These are phyloP conservation scores for Oscheius sp. DNA, from an alignment of 2,888 invertebrate genomes.

Conservation along the genomic window DNA sequence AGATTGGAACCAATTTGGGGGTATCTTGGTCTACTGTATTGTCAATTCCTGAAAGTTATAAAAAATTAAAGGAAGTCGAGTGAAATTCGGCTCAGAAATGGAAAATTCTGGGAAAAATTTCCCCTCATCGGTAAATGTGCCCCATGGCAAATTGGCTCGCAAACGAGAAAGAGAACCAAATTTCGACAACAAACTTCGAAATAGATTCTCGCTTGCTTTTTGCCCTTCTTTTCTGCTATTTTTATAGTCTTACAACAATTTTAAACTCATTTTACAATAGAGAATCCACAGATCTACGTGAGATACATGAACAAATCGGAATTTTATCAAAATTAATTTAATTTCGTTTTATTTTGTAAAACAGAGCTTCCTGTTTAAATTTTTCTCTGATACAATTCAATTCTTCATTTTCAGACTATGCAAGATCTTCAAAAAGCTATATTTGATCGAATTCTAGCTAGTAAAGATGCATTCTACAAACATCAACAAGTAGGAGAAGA, in stretches of 20 bases:
- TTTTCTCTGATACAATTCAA: background rate
- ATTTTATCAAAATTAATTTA: background rate
- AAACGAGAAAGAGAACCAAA: too few species aligned
- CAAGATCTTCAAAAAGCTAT: slow-evolving; percentile 20
- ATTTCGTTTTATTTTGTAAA: background rate
- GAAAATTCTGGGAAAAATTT: too few species aligned
- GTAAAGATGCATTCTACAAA: slow-evolving; percentile 57
- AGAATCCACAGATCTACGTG: too few species aligned
- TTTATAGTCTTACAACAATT: too few species aligned
- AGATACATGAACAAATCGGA: background rate
- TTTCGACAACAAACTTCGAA: background rate
- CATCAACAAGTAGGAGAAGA: slow-evolving; percentile 60
- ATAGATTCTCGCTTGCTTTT: background rate
- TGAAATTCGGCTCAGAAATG: too few species aligned
- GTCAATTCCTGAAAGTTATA: slow-evolving; percentile 36
- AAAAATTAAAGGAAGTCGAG: too few species aligned
- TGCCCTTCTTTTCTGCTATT: background rate
- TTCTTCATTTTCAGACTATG: background rate
- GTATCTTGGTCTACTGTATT: slow-evolving; percentile 34
- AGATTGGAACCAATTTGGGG: slow-evolving; percentile 22
- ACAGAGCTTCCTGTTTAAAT: background rate
- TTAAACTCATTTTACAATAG: too few species aligned
- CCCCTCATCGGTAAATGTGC: background rate
- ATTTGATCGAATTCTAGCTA: slow-evolving; percentile 47
- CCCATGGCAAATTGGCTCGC: background rate